Base-by-base conservation (phyloP, 2,113 vertebrate species). In the Pomatostomus ruficeps region DNA sequence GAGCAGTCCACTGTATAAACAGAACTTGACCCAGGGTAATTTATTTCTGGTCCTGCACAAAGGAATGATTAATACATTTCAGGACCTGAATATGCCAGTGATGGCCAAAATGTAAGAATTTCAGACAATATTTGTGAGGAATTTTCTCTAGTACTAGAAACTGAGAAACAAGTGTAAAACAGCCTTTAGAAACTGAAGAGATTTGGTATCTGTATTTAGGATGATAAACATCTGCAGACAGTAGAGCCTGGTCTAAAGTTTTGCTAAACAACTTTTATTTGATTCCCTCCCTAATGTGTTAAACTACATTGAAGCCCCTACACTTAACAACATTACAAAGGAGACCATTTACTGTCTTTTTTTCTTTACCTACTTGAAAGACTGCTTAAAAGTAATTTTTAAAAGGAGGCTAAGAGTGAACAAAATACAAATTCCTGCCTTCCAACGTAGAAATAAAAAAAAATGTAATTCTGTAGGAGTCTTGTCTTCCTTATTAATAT, bases 21-120 rank as follows among this genome's bases (percentile, higher is more conserved):
- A 98, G 96, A 98, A 97, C 98, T 98, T 98, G 98, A 98, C 98
- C 98, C 95, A 52, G 72, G 91, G 95, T 97, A 97, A 98, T 98
- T 98, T 97, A 96, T 98, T 97, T 95, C 97, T 94, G 78, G 95
- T 96, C 95, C 93, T 35, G 93, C 97, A 98, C 97, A 97, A 97
- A 97, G 96, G 95, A 40, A 92, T 17, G 66, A 93, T 75, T 92
- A 36, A 85, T 95, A 77, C 46, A 46, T 68, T 83, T 86, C 36
- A 90, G 75, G 87, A 94, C 89, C 89, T 89, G 72, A 96, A 93
- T 78, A 83, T 5, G 10, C 57, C 91, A 91, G 33, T 31, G 66
- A 90, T 95, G 90, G 85, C 7, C 5, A 74, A 55, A 90, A 75
- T 3, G 0, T 26, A 66, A 81, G 77, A 90, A 66, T 35, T 89